phyloP scores from a whole-genome alignment of 1,140 invertebrate genomes.

The Agrypnia vestita region DNA sequence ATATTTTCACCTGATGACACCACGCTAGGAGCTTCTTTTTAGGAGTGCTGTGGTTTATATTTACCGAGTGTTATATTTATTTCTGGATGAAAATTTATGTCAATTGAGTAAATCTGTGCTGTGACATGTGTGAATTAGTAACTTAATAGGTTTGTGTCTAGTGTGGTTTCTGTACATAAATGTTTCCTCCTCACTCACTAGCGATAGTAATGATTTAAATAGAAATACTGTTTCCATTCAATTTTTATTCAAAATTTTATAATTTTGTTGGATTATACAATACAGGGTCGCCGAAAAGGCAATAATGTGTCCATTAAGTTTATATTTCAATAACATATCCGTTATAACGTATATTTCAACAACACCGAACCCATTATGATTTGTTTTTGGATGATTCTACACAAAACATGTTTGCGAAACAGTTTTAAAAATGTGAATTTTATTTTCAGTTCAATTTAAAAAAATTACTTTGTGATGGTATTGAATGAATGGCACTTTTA shows the following conservation, averaged over 20 bases:
- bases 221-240: not conserved
- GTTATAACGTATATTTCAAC: no score
- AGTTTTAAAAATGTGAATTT: no score
- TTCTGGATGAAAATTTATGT: conserved; percentile 50
- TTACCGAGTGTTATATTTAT: conserved; percentile 8
- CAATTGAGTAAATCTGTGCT: conserved; percentile 60
- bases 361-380: conserved; percentile 8
- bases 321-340: conserved; percentile 17
- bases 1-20: not conserved
- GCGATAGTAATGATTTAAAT: conserved; percentile 3
- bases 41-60: not conserved
- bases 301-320: conserved; percentile 32
- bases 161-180: conserved; percentile 43
- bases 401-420: no score
- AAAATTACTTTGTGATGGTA: no score
- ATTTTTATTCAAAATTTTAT: conserved; percentile 15
- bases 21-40: not conserved
- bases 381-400: not conserved
- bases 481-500: no score
- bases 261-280: not conserved
- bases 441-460: no score
- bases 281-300: conserved; percentile 38
- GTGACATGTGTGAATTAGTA: conserved; percentile 57
- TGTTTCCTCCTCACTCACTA: conserved; percentile 21
- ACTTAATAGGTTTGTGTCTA: not conserved